A percentile compares a stretch with the other conserved stretches of the same genome.
Conservation (phyloP, 2,113 vertebrate species). For the Cottus gobio region DNA sequence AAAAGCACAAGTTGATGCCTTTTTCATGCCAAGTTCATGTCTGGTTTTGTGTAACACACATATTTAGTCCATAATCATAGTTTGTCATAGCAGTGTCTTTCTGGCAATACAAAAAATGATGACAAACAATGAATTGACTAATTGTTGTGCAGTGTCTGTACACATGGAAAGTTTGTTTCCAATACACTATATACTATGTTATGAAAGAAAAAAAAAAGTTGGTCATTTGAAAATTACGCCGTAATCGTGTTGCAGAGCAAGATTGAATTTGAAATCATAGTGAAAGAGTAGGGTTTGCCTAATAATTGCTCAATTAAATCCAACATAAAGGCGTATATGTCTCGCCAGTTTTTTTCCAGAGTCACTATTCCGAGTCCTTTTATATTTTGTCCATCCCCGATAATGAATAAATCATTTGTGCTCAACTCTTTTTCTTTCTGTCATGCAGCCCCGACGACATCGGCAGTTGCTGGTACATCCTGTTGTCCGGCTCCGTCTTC, state of each 20-base stretch:
- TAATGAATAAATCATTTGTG: not conserved
- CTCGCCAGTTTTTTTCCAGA: not conserved
- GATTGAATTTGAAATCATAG: not conserved
- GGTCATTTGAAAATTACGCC: no score
- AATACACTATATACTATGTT: no score
- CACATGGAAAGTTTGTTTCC: no score
- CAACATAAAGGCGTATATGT: not conserved
- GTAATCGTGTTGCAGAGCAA: no score
- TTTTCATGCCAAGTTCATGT: not conserved
- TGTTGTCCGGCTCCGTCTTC: slow-evolving; percentile 98
- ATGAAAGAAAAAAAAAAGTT: no score
- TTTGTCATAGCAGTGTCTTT: not conserved
- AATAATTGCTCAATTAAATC: not conserved
- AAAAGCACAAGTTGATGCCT: no score
- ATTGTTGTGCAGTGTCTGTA: no score
- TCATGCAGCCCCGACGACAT: slow-evolving; percentile 91
- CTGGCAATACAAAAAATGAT: no score
- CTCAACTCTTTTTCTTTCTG: slow-evolving; percentile 16
- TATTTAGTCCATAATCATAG: not conserved
- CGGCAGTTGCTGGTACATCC: slow-evolving; percentile 98
- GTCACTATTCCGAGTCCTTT: not conserved
- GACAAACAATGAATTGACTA: no score
- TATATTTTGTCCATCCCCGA: no score
- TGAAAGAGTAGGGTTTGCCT: not conserved
- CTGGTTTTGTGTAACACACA: not conserved